A percentile compares a stretch with the other conserved stretches of the same genome.
These are phyloP conservation scores for Chiridota heheva DNA, from an alignment of 35 echinoderm and acorn worm genomes.

Conservation along the genomic window DNA sequence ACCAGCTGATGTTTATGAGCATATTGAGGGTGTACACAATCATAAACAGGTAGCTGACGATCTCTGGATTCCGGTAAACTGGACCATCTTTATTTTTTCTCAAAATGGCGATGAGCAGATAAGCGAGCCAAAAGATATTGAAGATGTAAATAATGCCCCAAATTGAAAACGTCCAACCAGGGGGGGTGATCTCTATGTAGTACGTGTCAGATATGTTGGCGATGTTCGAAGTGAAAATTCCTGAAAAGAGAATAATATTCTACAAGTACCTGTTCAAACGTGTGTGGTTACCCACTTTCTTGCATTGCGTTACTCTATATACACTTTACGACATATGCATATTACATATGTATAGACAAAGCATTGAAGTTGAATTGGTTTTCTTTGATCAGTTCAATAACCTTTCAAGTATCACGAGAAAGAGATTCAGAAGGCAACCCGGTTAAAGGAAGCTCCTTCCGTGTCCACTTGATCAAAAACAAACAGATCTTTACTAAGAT, in stretches of 20 bases:
- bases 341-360: no score
- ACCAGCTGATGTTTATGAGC: constrained; percentile 54
- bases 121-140: constrained; percentile 54
- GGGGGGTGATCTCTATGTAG: constrained; percentile 62
- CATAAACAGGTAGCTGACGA: constrained; percentile 56
- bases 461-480: no score
- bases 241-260: constrained; percentile 18
- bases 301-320: no score
- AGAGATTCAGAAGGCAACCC: no score
- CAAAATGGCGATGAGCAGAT: constrained; percentile 59
- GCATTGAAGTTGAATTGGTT: no score
- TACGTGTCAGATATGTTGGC: constrained; percentile 64
- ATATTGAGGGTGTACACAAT: constrained; percentile 57
- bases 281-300: no score
- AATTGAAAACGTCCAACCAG: constrained; percentile 84
- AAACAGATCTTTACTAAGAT: no score
- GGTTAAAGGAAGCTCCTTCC: no score
- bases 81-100: constrained; percentile 45
- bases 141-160: constrained; percentile 75
- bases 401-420: no score
- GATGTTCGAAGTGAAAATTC: constrained; percentile 48
- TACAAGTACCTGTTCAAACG: no score
- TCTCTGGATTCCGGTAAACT: constrained; percentile 56
- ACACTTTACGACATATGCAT: no score
- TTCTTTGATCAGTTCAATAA: no score